Base-by-base conservation (phyloP, 2,797 vertebrate genomes). In the Triplophysa bombifrons region DNA sequence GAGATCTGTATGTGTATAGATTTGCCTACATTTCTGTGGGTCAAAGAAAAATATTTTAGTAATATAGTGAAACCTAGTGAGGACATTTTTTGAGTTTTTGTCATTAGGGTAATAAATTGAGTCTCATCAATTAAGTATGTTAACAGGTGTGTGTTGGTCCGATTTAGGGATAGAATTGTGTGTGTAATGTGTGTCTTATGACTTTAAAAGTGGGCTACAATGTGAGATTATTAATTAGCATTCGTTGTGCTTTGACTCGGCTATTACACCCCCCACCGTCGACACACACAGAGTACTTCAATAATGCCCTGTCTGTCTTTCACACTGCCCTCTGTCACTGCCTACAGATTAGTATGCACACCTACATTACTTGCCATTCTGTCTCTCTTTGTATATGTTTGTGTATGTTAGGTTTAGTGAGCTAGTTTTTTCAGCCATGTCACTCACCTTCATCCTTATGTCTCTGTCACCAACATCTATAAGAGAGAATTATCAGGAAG, bases 171-270 rank as follows among this genome's bases (percentile, higher is more conserved):
- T 56, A 20, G 19, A 20, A 17, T 56, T 56, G 77, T 86, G 80
- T 78, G 81, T 77, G 82, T 50, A 9, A 53, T 72, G 77, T 70
- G 76, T 77, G 81, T 72, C 75, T 34, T 34, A 34, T 34, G 30
- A 34, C 30, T 34, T 34, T 34, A 63, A 89, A 92, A 92, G 86
- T 92, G 90, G 91, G 91, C 83, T 89, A 90, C 87, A 92, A 90
- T 92, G 90, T 90, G 86, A 88, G 88, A 86, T 91, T 88, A 89
- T 90, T 93, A 92, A 94, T 94, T 92, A 93, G 91, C 86, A 91
- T 92, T 91, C 89, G 86, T 87, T 83, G 86, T 89, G 88, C 85
- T 53, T 86, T 85, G 89, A 88, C 86, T 91, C 63, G 48, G 48
- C 85, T 87, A 86, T 86, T 91, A 85, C 91, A 93, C 90, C 61